Base-by-base conservation (phyloP, 2,113 vertebrate genomes). In the Megaceryle torquata region DNA sequence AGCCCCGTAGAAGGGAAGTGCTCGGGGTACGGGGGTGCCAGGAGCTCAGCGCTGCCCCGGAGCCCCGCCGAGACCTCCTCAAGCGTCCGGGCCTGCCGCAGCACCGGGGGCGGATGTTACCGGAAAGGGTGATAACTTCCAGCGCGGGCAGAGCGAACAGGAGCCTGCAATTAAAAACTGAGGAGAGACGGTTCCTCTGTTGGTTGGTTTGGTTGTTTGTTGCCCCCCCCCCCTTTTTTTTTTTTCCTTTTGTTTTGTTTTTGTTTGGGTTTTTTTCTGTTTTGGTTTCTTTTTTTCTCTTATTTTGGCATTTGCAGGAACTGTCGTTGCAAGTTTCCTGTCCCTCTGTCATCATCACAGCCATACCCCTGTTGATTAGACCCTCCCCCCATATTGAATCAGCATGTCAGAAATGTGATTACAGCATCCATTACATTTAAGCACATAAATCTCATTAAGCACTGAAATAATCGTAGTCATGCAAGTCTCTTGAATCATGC, bases 401-500 rank as follows among this genome's bases (percentile, higher is more conserved):
- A 61, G 61, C 48, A 19, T 1, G 20, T 94, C 82, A 86, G 83
- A 82, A 44, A 65, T 10, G 43, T 11, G 57, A 60, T 82, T 68
- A 28, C 64, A 79, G 77, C 69, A 65, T 54, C 82, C 63, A 11
- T 71, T 87, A 12, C 57, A 2, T 33, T 37, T 33, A 90, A 95
- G 76, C 84, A 56, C 75, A 31, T 50, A 69, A 87, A 89, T 96
- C 81, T 44, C 46, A 25, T 46, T 44, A 88, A 91, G 83, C 74
- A 15, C 64, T 39, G 37, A 39, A 87, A 71, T 60, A 64, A 61
- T 43, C 1, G 1, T 61, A 60, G 43, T 39, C 93, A 90, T 91
- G 92, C 93, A 91, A 56, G 59, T 57, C 63, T 69, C 93, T 48
- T 65, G 67, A 90, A 80, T 39, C 95, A 94, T 48, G 63, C 95